Evolutionary conservation across 1,140 invertebrate species (phyloP), one percentile per base, ranked within the genome.

Genomic region (Daktulosphaira vitifoliae): DNA sequence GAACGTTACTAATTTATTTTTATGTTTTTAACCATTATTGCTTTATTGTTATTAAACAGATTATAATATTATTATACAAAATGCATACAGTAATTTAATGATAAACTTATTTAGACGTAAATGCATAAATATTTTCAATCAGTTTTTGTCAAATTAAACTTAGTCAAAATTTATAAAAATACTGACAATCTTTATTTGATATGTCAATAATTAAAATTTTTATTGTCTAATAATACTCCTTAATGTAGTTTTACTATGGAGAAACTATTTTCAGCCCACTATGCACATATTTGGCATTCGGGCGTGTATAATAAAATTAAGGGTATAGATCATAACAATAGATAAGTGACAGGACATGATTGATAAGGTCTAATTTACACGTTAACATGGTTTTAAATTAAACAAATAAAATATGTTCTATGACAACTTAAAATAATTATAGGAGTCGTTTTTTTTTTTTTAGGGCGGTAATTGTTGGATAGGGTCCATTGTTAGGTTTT

Each of bases 291-390:
- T 56, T 44, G n/a, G 38, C 23, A 44, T n/a, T 44, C 23, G 23
- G 54, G 54, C 39, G 13, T 26, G 15, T 33, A 33, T 11, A 26
- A 26, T 42, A 54, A 7, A 38, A 39, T n/a, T 16, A 18, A 54
- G 6, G 39, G 33, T n/a, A 33, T 54, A n/a, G 23, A 59, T 44
- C 39, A 25, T 15, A 44, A 59, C 54, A 59, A 59, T 42, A 23
- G 54, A 33, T 11, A 33, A 26, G 53, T 59, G 38, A 42, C 39
- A 44, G 39, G 18, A 11, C 1, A 44, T 59, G 54, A 59, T 59
- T 59, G 54, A 59, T 59, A 59, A 26, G 16, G 39, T 23, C 42
- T 59, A 44, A 59, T 46, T 44, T 29, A 59, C 23, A 18, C 23
- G 54, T 59, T 59, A 44, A 44, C 23, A 13, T 26, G 20, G 54